Base-by-base conservation (phyloP, 2,888 invertebrate species). In the Sarcophaga carnaria region DNA sequence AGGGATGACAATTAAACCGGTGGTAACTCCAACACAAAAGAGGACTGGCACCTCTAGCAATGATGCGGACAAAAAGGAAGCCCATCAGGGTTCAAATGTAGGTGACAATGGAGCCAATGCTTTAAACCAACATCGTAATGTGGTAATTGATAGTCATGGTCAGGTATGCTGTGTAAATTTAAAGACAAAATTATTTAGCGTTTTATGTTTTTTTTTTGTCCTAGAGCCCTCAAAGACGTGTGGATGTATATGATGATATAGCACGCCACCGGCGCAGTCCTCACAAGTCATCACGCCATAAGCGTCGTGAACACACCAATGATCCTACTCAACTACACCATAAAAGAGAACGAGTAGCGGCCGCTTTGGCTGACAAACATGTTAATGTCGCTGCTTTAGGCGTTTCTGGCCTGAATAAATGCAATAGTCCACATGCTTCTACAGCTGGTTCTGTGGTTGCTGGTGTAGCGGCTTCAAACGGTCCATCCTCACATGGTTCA, bases 1-100 rank as follows among this genome's bases (percentile, higher is more conserved):
- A 78, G 81, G 45, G 80, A 93, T 93, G 93, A 93, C 93, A 74
- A 93, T 93, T 80, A 93, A 93, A 89, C 93, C 93, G 83, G 90
- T 93, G 25, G 90, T 90, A 77, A 76, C 91, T 64, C 91, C 91
- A 17, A 85, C 90, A n/a, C 90, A 90, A 71, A 92, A 92, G 77
- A 91, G 92, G 12, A 90, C 89, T 77, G 89, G 90, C 62, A 90
- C 90, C 72, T 88, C 90, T 59, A 81, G 78, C 63, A 90, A 88
- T 67, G 88, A 88, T 5, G 88, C 87, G 67, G 91, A 91, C 74
- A 91, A 91, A 85, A 91, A 92, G 82, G 91, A 92, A 63, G 85
- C 87, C 60, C 90, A 91, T 85, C 27, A 86, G 45, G 88, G 78
- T 49, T 87, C 89, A 14, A 90, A 89, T 80, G 91, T 90, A 25